Percentiles rank a stretch among this genome's conserved stretches.
These are phyloP conservation scores for Typhlichthys subterraneus DNA, from an alignment of 2,797 vertebrate species.

Conservation along the genomic window DNA sequence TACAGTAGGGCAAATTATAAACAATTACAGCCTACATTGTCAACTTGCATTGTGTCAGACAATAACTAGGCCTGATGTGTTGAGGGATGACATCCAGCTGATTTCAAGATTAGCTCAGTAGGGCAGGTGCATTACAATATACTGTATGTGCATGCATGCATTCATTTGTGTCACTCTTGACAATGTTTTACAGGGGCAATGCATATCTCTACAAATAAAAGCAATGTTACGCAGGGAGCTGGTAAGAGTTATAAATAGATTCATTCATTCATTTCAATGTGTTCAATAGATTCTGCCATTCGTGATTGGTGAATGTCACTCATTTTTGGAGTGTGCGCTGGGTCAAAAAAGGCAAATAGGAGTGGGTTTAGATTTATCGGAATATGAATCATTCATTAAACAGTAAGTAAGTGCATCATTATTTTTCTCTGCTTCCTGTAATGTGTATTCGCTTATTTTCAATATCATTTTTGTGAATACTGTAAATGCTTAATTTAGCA, in stretches of 20 bases:
- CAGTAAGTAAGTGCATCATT: constrained; percentile 23
- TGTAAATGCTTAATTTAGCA: constrained; percentile 25
- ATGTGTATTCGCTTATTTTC: constrained; percentile 24
- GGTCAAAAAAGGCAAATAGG: constrained; percentile 58
- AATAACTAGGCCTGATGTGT: constrained; percentile 72
- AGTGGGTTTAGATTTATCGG: constrained; percentile 24
- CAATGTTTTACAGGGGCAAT: constrained; percentile 31
- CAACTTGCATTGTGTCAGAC: constrained; percentile 94
- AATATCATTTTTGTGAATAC: constrained; percentile 16
- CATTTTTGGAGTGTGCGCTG: constrained; percentile 73
- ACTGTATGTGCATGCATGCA: constrained; percentile 74
- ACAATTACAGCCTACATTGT: constrained; percentile 93
- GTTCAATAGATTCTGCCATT: constrained; percentile 97
- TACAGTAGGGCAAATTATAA: constrained; percentile 84
- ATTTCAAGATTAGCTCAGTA: constrained; percentile 61
- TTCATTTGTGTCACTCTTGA: constrained; percentile 50
- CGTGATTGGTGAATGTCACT: constrained; percentile 76
- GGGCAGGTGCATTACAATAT: constrained; percentile 30
- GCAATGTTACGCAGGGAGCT: constrained; percentile 44
- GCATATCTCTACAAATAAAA: constrained; percentile 21
- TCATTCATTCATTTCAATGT: constrained; percentile 59
- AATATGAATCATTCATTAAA: constrained; percentile 20
- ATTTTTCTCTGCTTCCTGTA: constrained; percentile 19
- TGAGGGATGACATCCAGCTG: constrained; percentile 50
- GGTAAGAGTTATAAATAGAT: constrained; percentile 30